phyloP scores from a whole-genome alignment of 2,888 invertebrate genomes.

The Agrotis exclamationis region DNA sequence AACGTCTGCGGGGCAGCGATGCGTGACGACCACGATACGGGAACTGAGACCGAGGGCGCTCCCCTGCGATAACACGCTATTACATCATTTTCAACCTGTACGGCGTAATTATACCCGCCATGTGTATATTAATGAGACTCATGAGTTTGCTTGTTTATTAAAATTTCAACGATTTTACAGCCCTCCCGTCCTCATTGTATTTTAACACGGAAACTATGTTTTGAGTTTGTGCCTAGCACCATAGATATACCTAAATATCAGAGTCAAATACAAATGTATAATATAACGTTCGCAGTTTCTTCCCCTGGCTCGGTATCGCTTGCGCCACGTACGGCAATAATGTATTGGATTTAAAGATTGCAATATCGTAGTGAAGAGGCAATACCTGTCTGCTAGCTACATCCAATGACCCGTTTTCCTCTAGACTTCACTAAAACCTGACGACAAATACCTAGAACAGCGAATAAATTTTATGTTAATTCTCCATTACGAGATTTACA shows the following conservation, averaged over 20 bases:
- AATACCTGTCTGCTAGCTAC: slow-evolving; percentile 36
- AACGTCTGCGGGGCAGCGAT: slow-evolving; percentile 67
- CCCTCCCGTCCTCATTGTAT: neutral
- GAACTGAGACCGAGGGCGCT: slow-evolving; percentile 49
- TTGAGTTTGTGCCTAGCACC: neutral
- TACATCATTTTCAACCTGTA: slow-evolving; percentile 68
- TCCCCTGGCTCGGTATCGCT: slow-evolving; percentile 30
- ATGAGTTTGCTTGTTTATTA: slow-evolving; percentile 36
- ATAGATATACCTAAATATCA: slow-evolving; percentile 10
- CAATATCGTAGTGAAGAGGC: slow-evolving; percentile 32
- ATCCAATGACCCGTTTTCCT: slow-evolving; percentile 17
- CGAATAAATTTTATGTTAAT: slow-evolving; percentile 14
- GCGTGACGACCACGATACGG: slow-evolving; percentile 67
- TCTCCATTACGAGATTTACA: slow-evolving; percentile 32
- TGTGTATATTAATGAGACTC: slow-evolving; percentile 49
- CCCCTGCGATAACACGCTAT: slow-evolving; percentile 69
- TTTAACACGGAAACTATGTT: neutral
- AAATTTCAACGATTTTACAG: slow-evolving; percentile 30
- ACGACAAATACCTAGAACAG: slow-evolving; percentile 24
- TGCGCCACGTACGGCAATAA: slow-evolving; percentile 35
- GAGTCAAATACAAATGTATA: slow-evolving; percentile 44
- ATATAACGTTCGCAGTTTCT: slow-evolving; percentile 28
- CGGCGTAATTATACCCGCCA: slow-evolving; percentile 54
- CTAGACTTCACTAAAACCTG: slow-evolving; percentile 23
- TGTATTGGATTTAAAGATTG: slow-evolving; percentile 54